Conservation (phyloP, 1,140 invertebrate genomes). For the Gonatopus flavifemur region DNA sequence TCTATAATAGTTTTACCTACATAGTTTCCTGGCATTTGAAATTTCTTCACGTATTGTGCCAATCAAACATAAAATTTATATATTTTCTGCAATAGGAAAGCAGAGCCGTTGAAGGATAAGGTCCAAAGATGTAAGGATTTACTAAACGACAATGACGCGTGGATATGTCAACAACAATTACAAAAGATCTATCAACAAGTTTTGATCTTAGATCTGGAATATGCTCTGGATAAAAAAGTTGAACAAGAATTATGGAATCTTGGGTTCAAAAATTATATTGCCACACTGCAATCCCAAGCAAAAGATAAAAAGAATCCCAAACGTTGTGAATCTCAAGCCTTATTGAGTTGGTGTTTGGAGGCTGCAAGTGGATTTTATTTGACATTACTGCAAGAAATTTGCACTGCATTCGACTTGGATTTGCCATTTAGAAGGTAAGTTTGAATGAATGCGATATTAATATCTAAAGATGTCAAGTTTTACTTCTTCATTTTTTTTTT, state of each 20-base stretch:
- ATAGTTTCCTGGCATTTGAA: constrained; percentile 1
- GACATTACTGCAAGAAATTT: constrained; percentile 78
- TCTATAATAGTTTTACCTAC: no score
- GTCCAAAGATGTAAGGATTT: constrained; percentile 66
- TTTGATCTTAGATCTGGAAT: constrained; percentile 78
- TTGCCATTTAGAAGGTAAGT: constrained; percentile 70
- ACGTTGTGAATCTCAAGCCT: constrained; percentile 71
- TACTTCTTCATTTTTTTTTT: background rate
- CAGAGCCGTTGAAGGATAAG: constrained; percentile 70
- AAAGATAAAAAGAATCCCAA: constrained; percentile 79
- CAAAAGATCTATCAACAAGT: constrained; percentile 81
- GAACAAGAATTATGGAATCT: constrained; percentile 89
- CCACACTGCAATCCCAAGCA: constrained; percentile 70
- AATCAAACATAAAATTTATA: constrained; percentile 9
- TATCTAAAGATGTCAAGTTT: no score
- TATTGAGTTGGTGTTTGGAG: constrained; percentile 77
- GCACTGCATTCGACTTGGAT: constrained; percentile 78
- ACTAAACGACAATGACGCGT: constrained; percentile 64
- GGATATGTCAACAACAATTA: constrained; percentile 66
- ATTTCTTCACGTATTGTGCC: background rate
- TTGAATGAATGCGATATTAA: no score
- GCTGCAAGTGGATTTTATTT: constrained; percentile 84
- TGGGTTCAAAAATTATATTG: constrained; percentile 87
- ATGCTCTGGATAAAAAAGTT: constrained; percentile 85
- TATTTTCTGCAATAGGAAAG: constrained; percentile 64